Percentiles rank a stretch among this genome's conserved stretches.
Conservation (phyloP, 2,888 invertebrate species). For the Diarsia dahlii region DNA sequence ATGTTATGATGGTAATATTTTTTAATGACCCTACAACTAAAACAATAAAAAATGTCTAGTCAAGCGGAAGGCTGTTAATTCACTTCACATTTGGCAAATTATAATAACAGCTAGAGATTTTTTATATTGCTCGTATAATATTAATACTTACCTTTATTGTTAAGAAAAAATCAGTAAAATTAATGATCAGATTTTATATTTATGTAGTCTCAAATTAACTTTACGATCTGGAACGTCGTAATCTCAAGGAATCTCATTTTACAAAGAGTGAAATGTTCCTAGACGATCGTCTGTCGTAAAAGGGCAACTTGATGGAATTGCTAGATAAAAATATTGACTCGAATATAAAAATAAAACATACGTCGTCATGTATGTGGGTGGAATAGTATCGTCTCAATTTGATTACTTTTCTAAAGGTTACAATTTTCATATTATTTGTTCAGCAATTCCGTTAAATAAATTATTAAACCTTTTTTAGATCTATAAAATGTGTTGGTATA, state of each 20-base stretch:
- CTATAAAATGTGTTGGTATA: not conserved
- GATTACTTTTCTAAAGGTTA: slow-evolving; percentile 30
- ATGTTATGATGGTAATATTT: not conserved
- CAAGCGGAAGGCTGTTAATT: not conserved
- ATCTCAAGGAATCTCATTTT: not conserved
- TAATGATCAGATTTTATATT: not conserved
- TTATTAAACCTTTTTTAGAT: not conserved
- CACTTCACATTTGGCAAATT: not conserved
- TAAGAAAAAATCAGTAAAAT: not conserved
- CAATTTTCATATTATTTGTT: not conserved
- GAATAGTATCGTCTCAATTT: slow-evolving; percentile 5
- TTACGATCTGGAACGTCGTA: not conserved
- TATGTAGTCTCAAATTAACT: not conserved
- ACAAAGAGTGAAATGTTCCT: not conserved
- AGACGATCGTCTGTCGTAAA: slow-evolving; percentile 10
- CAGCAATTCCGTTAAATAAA: not conserved
- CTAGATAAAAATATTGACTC: slow-evolving; percentile 20
- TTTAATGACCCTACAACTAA: not conserved
- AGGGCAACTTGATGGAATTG: slow-evolving; percentile 9
- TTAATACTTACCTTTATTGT: not conserved
- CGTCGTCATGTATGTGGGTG: not conserved
- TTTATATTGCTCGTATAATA: not conserved
- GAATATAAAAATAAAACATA: slow-evolving; percentile 1
- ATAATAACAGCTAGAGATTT: not conserved
- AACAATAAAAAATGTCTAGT: not conserved